Evolutionary conservation across 2,797 vertebrate genomes (phyloP).

Genomic region (Rhynchonycteris naso): DNA sequence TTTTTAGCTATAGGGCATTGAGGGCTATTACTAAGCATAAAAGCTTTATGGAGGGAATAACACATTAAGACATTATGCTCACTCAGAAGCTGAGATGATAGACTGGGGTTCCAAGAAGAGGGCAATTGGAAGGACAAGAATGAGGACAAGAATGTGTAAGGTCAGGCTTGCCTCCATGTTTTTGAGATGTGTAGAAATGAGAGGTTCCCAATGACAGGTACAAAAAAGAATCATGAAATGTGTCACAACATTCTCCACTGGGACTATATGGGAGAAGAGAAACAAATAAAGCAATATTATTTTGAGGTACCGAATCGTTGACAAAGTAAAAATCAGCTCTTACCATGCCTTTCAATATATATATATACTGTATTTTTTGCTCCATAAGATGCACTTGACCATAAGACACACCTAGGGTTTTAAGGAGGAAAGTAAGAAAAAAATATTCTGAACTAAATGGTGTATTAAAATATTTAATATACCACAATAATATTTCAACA

Average conservation of each 20-base stretch:
- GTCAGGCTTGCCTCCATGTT: not conserved
- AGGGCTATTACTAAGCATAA: not conserved
- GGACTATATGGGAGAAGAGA: not conserved
- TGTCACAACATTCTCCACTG: too few relatives aligned
- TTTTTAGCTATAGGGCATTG: slow-evolving; percentile 36
- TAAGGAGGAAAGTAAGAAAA: too few relatives aligned
- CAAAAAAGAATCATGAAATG: not conserved
- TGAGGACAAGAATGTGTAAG: not conserved
- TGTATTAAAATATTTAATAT: too few relatives aligned
- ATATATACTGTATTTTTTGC: too few relatives aligned
- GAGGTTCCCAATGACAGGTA: not conserved
- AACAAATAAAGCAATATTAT: not conserved
- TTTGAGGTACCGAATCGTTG: not conserved
- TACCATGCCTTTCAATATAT: not conserved
- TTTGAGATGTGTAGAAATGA: not conserved
- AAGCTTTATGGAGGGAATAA: slow-evolving; percentile 21
- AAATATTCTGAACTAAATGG: too few relatives aligned
- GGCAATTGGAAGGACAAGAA: not conserved
- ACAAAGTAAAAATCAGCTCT: not conserved
- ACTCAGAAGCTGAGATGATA: not conserved
- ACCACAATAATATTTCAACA: too few relatives aligned
- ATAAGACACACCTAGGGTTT: too few relatives aligned
- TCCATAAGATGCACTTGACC: too few relatives aligned
- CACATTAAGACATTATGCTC: slow-evolving; percentile 6
- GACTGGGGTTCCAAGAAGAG: not conserved